Evolutionary conservation across 2,797 vertebrate species (phyloP), one percentile per base, ranked within the genome.

Genomic region (Sylvia borin): DNA sequence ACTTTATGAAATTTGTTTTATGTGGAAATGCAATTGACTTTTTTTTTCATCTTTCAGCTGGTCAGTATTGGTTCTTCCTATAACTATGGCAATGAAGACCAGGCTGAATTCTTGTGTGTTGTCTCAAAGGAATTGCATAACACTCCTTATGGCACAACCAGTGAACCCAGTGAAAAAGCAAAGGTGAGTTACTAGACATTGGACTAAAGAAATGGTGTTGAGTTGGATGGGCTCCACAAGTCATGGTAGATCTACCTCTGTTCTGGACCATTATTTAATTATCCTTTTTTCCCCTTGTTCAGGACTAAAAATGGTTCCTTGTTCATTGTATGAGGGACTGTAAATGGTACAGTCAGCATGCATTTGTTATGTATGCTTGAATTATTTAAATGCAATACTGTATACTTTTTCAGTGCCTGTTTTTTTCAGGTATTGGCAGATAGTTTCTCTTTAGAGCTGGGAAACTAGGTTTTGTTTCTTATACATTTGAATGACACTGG

Each of bases 61-160:
- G 99, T 99, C 98, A 99, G 98, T 98, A 99, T 99, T 47, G 99
- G 99, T 95, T 99, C 99, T 76, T 99, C 99, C 88, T 99, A 99
- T 98, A 99, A 99, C 97, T 99, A 99, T 40, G 99, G 99, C 94
- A 99, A 99, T 45, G 99, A 99, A 97, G 99, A 99, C 98, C 99
- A 99, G 97, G 99, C 99, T 1, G 99, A 99, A 98, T 99, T 99
- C 98, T 98, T 99, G 95, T 99, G 99, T 72, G 99, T 99, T 40
- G 99, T 99, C 91, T 99, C 99, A 66, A 99, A 99, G 98, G 99
- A 99, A 98, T 98, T 99, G 95, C 99, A 99, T 98, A 99, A 99
- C 97, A 99, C 99, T 79, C 98, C 99, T 2, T 99, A 99, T 4
- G 99, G 99, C 97, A 99, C 98, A 64, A 98, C 98, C 98, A 99